phyloP scores from a whole-genome alignment of 2,888 invertebrate species.

The Leptinotarsa peninsularis region DNA sequence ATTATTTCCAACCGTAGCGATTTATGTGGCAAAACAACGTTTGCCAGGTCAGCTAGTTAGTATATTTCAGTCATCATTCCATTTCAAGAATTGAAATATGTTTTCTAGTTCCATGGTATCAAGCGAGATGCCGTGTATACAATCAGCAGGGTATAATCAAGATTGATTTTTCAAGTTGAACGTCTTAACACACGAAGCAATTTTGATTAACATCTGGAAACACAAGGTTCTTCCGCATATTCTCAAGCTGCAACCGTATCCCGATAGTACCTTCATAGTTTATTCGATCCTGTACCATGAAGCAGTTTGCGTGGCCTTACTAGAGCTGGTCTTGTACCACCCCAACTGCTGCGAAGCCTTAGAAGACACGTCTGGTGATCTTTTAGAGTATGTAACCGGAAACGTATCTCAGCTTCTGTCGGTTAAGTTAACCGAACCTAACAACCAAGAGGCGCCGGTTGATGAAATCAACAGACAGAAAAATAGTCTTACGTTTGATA shows the following conservation, averaged over 20 bases:
- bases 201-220: slow-evolving; percentile 87
- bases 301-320: slow-evolving; percentile 78
- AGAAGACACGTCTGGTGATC: slow-evolving; percentile 81
- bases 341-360: slow-evolving; percentile 82
- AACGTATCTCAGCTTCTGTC: slow-evolving; percentile 75
- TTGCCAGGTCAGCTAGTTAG: no score
- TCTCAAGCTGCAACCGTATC: slow-evolving; percentile 75
- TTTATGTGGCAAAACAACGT: no score
- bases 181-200: slow-evolving; percentile 84
- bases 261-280: slow-evolving; percentile 78
- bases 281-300: slow-evolving; percentile 72
- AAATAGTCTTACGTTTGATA: slow-evolving; percentile 79
- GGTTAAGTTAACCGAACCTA: slow-evolving; percentile 64
- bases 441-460: slow-evolving; percentile 65
- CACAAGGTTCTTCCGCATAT: slow-evolving; percentile 83
- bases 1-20: no score
- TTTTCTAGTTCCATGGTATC: no score
- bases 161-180: slow-evolving; percentile 70
- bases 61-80: no score
- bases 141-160: not conserved
- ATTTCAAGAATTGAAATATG: no score
- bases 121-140: not conserved
- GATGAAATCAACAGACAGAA: slow-evolving; percentile 77
- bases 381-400: slow-evolving; percentile 84
- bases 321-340: slow-evolving; percentile 88